Base-by-base conservation (phyloP, 2,113 vertebrate species). In the Callopanchax toddi region DNA sequence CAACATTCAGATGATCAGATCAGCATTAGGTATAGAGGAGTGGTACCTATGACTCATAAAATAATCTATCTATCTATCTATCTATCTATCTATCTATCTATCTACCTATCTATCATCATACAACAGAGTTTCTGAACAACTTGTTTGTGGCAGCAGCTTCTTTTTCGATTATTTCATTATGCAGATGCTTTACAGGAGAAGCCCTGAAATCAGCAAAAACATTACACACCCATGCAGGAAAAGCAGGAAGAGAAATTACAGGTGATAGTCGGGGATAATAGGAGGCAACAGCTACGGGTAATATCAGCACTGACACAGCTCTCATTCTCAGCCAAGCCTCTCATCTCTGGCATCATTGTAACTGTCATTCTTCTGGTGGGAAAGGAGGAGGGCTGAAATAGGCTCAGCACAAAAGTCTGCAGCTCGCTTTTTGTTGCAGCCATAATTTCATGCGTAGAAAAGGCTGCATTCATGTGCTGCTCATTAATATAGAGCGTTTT, bases 151-250 rank as follows among this genome's bases (percentile, higher is more conserved):
- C 58, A 60, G 40, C 57, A 55, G 64, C 29, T 70, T 62, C 11
- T 66, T 62, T 75, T 68, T 61, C 26, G 65, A 53, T 76, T 60
- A 65, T 83, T 73, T 76, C 55, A 78, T 67, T 67, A 76, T 81
- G 50, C 58, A 59, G 62, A 61, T 71, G 49, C 34, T 34, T 51
- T 44, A 53, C 65, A 69, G 51, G 9, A 48, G 40, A 67, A 60
- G 50, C 66, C 53, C 44, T 46, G 36, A 73, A 58, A 68, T 70
- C 60, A 49, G 48, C 45, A 71, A 63, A 73, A 66, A 73, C 54
- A 66, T 68, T 44, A 63, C 54, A 64, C 60, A 66, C 39, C 23
- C 46, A 7, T 11, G 25, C 60, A 25, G 69, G 66, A 74, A 66
- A 18, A 49, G 55, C 25, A 52, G 63, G 53, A 52, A 46, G 54